Evolutionary conservation across 2,888 invertebrate species (phyloP).

Genomic region (Eristalis pertinax): DNA sequence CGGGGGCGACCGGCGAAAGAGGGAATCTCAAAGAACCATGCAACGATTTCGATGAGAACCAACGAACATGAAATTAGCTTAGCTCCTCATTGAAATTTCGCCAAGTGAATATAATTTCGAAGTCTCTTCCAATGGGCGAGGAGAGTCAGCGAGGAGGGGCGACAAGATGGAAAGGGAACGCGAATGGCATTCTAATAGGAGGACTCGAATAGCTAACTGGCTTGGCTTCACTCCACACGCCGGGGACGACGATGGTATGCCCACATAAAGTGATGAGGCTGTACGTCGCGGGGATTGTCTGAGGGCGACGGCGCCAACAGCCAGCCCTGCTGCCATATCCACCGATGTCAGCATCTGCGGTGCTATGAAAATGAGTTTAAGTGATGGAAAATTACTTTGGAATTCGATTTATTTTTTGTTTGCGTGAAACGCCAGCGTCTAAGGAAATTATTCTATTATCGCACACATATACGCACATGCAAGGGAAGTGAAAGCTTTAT

Average conservation of each 20-base stretch:
- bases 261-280: background rate
- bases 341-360: conserved; percentile 45
- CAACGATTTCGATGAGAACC: conserved; percentile 19
- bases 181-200: conserved; percentile 44
- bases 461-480: conserved; percentile 3
- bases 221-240: background rate
- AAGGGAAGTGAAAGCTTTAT: background rate
- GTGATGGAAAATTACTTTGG: conserved; percentile 73
- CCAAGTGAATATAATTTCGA: conserved; percentile 53
- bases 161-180: conserved; percentile 13
- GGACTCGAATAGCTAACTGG: conserved; percentile 25
- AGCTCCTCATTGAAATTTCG: conserved; percentile 50
- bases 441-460: conserved; percentile 52
- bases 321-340: conserved; percentile 8
- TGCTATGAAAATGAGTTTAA: conserved; percentile 71
- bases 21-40: conserved; percentile 14
- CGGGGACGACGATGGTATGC: background rate
- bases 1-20: background rate
- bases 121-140: conserved; percentile 32
- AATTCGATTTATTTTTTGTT: conserved; percentile 71
- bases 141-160: background rate
- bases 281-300: background rate
- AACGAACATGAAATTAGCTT: conserved; percentile 56
- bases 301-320: background rate
- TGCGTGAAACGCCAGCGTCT: conserved; percentile 33